phyloP scores from a whole-genome alignment of 1,140 invertebrate species.

The Belonocnema kinseyi region DNA sequence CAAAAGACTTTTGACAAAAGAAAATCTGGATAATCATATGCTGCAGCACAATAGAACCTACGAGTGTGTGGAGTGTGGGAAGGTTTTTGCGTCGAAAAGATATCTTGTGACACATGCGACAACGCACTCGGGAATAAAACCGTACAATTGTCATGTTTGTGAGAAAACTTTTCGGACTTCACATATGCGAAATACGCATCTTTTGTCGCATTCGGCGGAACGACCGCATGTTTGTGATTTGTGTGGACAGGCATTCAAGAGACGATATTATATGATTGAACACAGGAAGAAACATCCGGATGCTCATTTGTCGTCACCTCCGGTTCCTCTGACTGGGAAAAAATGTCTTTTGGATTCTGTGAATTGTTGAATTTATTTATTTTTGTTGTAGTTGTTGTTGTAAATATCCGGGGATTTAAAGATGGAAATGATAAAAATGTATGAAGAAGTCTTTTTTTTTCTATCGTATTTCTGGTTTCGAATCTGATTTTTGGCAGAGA shows the following conservation, averaged over 20 bases:
- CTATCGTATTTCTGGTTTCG: no score
- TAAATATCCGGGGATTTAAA: no score
- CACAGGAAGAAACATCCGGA: conserved; percentile 69
- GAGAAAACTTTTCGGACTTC: conserved; percentile 65
- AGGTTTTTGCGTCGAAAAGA: conserved; percentile 76
- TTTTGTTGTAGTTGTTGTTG: no score
- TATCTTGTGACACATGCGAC: conserved; percentile 61
- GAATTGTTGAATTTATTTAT: neutral
- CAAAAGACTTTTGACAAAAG: conserved; percentile 70
- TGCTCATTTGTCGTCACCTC: conserved; percentile 41
- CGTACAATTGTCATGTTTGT: conserved; percentile 71
- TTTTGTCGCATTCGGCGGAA: conserved; percentile 63
- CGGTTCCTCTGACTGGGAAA: conserved; percentile 38
- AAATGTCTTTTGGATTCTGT: conserved; percentile 27
- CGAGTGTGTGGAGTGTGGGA: conserved; percentile 83
- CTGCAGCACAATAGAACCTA: conserved; percentile 76
- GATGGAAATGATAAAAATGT: no score
- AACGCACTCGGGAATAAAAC: conserved; percentile 71
- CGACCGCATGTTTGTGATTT: conserved; percentile 73
- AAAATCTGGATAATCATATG: conserved; percentile 73
- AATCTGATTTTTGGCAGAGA: no score
- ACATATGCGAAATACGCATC: conserved; percentile 48
- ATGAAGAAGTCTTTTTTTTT: no score
- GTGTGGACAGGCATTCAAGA: conserved; percentile 68
- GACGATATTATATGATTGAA: conserved; percentile 56